These are phyloP conservation scores for Telenomus remus DNA, from an alignment of 1,140 invertebrate species.

Conservation along the genomic window DNA sequence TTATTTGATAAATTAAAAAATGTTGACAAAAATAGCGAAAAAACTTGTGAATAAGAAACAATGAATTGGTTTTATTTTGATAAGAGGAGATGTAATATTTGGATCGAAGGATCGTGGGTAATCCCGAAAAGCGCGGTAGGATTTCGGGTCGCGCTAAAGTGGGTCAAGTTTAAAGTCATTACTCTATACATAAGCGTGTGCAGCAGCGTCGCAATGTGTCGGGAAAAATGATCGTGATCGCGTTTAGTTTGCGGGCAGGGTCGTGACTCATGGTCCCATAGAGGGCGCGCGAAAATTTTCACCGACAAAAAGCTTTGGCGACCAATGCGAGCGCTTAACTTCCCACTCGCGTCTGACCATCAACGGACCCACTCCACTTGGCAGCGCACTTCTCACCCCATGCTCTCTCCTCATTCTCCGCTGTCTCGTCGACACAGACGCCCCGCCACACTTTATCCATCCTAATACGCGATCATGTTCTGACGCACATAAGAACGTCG, in stretches of 20 bases:
- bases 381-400: constrained; percentile 1
- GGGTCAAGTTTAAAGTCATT: constrained; percentile 47
- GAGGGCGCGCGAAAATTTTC: constrained; percentile 6
- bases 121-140: neutral
- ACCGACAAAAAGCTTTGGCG: constrained; percentile 3
- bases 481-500: constrained; percentile 1
- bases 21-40: too few species aligned
- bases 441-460: neutral
- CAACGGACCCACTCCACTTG: constrained; percentile 10
- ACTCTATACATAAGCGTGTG: constrained; percentile 22
- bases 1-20: too few species aligned
- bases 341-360: constrained; percentile 11
- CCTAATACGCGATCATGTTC: neutral
- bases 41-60: too few species aligned
- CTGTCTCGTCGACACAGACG: constrained; percentile 8
- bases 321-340: constrained; percentile 4
- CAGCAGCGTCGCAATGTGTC: constrained; percentile 3
- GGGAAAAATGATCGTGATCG: constrained; percentile 25
- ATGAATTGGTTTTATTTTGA: too few species aligned
- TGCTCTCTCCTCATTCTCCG: constrained; percentile 21
- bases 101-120: neutral
- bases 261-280: constrained; percentile 29
- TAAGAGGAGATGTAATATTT: neutral
- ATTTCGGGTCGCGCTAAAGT: constrained; percentile 15
- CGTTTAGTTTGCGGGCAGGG: constrained; percentile 13